These are phyloP conservation scores for Ancistrus triradiatus DNA, from an alignment of 2,113 vertebrate genomes.

Conservation along the genomic window DNA sequence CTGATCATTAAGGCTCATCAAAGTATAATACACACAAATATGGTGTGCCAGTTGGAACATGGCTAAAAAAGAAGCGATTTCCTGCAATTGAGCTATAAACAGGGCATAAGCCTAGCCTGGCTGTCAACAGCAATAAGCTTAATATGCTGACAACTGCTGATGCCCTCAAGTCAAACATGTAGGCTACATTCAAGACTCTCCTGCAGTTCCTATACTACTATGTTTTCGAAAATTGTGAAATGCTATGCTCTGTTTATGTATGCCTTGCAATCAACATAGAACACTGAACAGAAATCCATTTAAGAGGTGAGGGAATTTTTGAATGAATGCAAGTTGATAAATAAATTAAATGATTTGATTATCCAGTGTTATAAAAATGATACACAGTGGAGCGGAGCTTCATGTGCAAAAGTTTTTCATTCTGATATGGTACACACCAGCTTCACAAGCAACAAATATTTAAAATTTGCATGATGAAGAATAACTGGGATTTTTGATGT, in stretches of 20 bases:
- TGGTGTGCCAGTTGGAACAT: constrained; percentile 3
- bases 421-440: no score
- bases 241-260: constrained; percentile 1
- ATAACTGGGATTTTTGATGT: no score
- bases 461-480: no score
- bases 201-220: constrained; percentile 12
- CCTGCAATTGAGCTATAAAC: constrained; percentile 24
- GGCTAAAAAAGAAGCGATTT: constrained; percentile 13
- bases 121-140: constrained; percentile 41
- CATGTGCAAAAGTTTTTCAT: no score
- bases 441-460: no score
- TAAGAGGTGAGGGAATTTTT: no score
- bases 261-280: background rate
- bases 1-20: constrained; percentile 13
- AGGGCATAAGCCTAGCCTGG: constrained; percentile 19
- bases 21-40: constrained; percentile 16
- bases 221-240: constrained; percentile 25
- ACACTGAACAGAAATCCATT: no score
- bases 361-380: no score
- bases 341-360: no score
- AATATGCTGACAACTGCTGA: constrained; percentile 41
- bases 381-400: no score
- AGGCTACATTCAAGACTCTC: constrained; percentile 25
- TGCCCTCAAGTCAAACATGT: constrained; percentile 21
- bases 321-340: no score